Evolutionary conservation across 2,113 vertebrate species (phyloP).

Genomic region (Nestor notabilis): DNA sequence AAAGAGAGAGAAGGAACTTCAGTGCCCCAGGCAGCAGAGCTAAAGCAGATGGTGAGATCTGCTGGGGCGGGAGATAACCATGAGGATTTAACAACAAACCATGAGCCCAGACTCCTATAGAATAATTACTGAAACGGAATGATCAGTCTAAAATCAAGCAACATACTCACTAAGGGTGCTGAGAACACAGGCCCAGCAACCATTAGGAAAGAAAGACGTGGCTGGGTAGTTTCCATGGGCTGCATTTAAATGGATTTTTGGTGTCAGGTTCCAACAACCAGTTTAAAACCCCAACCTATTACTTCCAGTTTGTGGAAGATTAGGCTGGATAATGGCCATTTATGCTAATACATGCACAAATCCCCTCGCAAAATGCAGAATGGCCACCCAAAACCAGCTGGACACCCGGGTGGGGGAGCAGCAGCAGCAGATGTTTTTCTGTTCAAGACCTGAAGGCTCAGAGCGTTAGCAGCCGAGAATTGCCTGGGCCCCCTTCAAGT

Average conservation of each 20-base stretch:
- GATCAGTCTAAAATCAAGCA: not conserved
- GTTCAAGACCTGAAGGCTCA: not conserved
- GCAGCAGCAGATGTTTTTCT: not conserved
- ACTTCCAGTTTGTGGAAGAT: not conserved
- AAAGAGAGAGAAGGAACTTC: not conserved
- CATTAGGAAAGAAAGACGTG: not conserved
- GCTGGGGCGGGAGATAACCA: not conserved
- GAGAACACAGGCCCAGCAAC: not conserved
- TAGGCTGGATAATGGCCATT: not conserved
- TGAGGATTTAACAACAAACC: not conserved
- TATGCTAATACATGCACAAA: not conserved
- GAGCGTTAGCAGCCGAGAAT: not conserved
- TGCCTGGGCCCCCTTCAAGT: not conserved
- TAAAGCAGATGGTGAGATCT: slow-evolving; percentile 13
- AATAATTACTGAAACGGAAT: not conserved
- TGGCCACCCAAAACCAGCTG: not conserved
- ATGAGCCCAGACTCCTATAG: not conserved
- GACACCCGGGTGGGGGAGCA: fast-evolving
- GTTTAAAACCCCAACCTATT: not conserved
- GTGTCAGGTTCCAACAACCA: not conserved
- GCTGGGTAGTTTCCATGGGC: not conserved
- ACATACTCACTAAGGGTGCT: not conserved
- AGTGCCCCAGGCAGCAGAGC: not conserved
- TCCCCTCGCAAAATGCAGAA: not conserved
- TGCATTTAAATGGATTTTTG: not conserved